These are phyloP conservation scores for Botrylloides violaceus DNA, from an alignment of 23 tunicate species.

Conservation along the genomic window DNA sequence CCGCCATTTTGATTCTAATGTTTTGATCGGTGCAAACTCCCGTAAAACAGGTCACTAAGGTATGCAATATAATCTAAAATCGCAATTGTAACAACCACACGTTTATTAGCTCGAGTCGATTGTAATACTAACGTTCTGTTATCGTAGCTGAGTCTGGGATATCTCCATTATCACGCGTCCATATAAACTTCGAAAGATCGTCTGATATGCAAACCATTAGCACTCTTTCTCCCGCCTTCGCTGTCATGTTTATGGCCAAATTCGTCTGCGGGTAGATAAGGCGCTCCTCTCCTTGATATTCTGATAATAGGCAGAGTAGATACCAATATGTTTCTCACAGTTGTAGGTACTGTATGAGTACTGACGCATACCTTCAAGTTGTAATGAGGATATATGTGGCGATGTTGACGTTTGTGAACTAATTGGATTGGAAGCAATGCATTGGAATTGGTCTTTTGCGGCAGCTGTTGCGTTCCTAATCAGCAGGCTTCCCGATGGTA, in stretches of 20 bases:
- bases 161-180: slow-evolving; percentile 12
- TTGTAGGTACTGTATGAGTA: not conserved
- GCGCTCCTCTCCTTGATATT: not conserved
- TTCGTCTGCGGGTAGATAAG: not conserved
- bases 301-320: not conserved
- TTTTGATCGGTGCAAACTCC: too few relatives aligned
- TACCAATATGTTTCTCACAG: too few relatives aligned
- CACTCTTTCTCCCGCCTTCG: not conserved
- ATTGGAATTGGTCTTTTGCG: not conserved
- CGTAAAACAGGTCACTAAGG: too few relatives aligned
- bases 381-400: not conserved
- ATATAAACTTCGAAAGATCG: not conserved
- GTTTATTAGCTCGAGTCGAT: not conserved
- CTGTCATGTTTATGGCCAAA: not conserved
- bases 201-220: slow-evolving; percentile 8
- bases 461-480: slow-evolving; percentile 6
- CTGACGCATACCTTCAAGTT: not conserved
- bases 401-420: not conserved
- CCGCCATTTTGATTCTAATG: too few relatives aligned
- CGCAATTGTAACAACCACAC: too few relatives aligned
- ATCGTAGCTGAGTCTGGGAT: slow-evolving; percentile 12
- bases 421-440: slow-evolving; percentile 9
- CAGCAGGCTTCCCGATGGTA: slow-evolving; percentile 13
- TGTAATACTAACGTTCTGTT: not conserved
- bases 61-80: too few relatives aligned